phyloP scores from a whole-genome alignment of 2,888 invertebrate species.

The Sceliomorpha sp. region DNA sequence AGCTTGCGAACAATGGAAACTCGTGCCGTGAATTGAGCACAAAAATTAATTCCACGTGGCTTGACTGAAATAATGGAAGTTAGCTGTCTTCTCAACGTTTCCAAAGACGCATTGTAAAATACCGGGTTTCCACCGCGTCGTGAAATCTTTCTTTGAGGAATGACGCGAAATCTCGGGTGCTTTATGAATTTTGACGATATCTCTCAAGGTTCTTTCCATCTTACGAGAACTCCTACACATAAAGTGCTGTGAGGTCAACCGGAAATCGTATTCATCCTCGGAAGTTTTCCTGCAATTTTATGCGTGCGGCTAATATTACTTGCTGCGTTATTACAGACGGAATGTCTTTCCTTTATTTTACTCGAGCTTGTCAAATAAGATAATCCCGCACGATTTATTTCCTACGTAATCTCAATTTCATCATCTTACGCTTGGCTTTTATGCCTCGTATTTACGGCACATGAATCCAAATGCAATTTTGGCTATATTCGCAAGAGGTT shows the following conservation, averaged over 20 bases:
- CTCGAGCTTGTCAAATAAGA: neutral
- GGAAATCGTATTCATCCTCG: slow-evolving; percentile 30
- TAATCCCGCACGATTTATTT: slow-evolving; percentile 16
- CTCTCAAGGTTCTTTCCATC: slow-evolving; percentile 33
- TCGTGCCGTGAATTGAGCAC: slow-evolving; percentile 23
- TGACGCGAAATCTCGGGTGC: slow-evolving; percentile 42
- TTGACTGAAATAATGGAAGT: slow-evolving; percentile 45
- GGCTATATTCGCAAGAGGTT: no score
- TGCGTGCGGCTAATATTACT: slow-evolving; percentile 8
- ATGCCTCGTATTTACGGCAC: slow-evolving; percentile 23
- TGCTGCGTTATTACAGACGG: slow-evolving; percentile 2
- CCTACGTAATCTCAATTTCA: slow-evolving; percentile 5
- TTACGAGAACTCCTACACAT: slow-evolving; percentile 30
- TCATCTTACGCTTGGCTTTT: slow-evolving; percentile 27
- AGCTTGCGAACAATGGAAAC: slow-evolving; percentile 25
- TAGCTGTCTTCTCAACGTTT: slow-evolving; percentile 46
- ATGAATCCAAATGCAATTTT: slow-evolving; percentile 21
- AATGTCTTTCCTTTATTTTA: neutral
- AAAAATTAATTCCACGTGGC: slow-evolving; percentile 40
- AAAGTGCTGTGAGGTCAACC: slow-evolving; percentile 38
- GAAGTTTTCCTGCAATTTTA: slow-evolving; percentile 19
- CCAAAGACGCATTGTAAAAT: slow-evolving; percentile 37
- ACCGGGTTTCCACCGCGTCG: slow-evolving; percentile 22
- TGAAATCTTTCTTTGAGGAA: slow-evolving; percentile 40
- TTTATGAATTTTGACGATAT: slow-evolving; percentile 49